Evolutionary conservation across 2,888 invertebrate species (phyloP).

Genomic region (Drosophila affinis): DNA sequence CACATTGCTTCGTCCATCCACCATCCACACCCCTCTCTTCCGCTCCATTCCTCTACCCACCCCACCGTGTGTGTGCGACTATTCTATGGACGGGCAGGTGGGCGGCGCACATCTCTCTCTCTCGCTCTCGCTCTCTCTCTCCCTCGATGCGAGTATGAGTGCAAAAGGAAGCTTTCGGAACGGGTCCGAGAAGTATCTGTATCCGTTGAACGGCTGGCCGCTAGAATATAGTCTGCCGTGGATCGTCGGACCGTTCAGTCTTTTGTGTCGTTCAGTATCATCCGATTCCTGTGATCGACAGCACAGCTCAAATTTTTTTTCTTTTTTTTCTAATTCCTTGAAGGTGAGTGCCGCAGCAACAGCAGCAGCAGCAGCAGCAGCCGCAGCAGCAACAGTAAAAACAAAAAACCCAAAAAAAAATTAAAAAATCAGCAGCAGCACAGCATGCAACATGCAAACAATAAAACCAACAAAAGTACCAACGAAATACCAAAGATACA

Average conservation of each 20-base stretch:
- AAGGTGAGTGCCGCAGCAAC: slow-evolving; percentile 82
- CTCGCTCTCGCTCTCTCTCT: background rate
- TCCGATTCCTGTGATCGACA: slow-evolving; percentile 83
- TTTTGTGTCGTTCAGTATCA: slow-evolving; percentile 83
- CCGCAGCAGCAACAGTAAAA: slow-evolving; percentile 9
- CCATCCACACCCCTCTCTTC: background rate
- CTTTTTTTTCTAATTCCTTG: slow-evolving; percentile 82
- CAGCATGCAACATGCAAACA: slow-evolving; percentile 2
- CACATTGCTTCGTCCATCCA: slow-evolving; percentile 3
- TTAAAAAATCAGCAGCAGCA: background rate
- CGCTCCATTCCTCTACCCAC: background rate
- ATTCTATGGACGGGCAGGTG: background rate
- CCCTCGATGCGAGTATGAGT: background rate
- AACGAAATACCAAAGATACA: slow-evolving; percentile 3
- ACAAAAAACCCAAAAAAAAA: slow-evolving; percentile 1
- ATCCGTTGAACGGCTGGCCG: slow-evolving; percentile 75
- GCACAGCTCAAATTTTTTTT: slow-evolving; percentile 81
- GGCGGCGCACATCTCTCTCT: background rate
- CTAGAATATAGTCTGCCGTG: slow-evolving; percentile 84
- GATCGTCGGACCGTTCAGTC: slow-evolving; percentile 85
- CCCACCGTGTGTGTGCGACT: background rate
- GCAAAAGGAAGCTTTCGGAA: slow-evolving; percentile 37
- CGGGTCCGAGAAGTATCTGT: slow-evolving; percentile 66
- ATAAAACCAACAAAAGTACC: slow-evolving; percentile 5
- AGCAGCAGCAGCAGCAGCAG: slow-evolving; percentile 42